Evolutionary conservation across 1,140 invertebrate genomes (phyloP).

Genomic region (Rhopalosiphum maidis): DNA sequence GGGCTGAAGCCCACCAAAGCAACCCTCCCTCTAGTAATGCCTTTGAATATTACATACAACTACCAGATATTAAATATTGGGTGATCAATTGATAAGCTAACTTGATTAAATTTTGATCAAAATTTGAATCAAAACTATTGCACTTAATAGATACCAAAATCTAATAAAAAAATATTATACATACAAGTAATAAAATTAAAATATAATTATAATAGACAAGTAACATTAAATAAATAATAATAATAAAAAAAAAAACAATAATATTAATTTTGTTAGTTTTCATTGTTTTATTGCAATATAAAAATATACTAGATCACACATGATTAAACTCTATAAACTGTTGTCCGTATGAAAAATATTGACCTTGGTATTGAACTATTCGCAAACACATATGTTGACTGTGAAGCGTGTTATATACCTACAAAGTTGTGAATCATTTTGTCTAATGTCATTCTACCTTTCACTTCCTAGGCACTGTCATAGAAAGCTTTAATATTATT

Average conservation of each 20-base stretch:
- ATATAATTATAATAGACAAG: neutral
- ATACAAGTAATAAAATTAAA: neutral
- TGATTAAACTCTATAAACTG: neutral
- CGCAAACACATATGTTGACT: neutral
- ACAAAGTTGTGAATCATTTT: slow-evolving; percentile 30
- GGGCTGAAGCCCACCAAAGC: no score
- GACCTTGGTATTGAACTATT: slow-evolving; percentile 44
- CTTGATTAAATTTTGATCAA: no score
- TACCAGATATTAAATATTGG: no score
- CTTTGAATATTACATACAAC: no score
- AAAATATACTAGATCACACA: neutral
- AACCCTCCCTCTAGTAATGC: no score
- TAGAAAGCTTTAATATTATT: slow-evolving; percentile 40
- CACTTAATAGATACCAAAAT: no score
- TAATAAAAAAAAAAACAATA: neutral
- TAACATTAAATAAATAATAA: neutral
- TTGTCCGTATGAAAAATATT: neutral
- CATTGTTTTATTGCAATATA: neutral
- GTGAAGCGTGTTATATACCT: neutral
- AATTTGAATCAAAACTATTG: no score
- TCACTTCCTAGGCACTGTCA: slow-evolving; percentile 33
- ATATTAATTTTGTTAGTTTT: neutral
- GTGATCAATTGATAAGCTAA: no score
- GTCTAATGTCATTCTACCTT: slow-evolving; percentile 29
- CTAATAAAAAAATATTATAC: no score